Evolutionary conservation across 1,140 invertebrate species (phyloP).

Genomic region (Drosophila yakuba): DNA sequence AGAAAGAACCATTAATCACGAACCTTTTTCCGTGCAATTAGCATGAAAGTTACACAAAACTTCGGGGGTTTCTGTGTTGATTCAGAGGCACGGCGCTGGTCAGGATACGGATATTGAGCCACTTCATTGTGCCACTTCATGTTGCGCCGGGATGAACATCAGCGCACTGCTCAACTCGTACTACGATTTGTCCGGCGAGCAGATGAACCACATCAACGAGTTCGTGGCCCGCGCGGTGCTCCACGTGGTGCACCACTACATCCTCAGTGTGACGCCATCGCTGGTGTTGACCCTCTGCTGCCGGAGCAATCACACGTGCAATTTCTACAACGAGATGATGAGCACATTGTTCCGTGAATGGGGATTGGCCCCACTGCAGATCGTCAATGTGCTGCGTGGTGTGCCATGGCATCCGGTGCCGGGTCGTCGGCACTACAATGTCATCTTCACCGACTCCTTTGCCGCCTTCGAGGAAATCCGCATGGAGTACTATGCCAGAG

Average conservation of each 20-base stretch:
- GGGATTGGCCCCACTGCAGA: conserved; percentile 65
- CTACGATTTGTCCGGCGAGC: conserved; percentile 61
- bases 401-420: conserved; percentile 17
- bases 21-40: not conserved
- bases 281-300: conserved; percentile 67
- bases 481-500: conserved; percentile 46
- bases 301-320: conserved; percentile 61
- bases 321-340: conserved; percentile 77
- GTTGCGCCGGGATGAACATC: conserved; percentile 58
- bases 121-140: not conserved
- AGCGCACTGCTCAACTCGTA: conserved; percentile 49
- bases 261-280: conserved; percentile 57
- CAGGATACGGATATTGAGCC: no score
- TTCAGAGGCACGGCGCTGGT: not conserved
- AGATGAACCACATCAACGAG: conserved; percentile 62
- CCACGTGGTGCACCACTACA: conserved; percentile 65
- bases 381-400: conserved; percentile 53
- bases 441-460: conserved; percentile 74
- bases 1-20: conserved; percentile 1
- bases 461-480: conserved; percentile 65
- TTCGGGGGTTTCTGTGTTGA: not conserved
- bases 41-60: conserved; percentile 4
- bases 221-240: conserved; percentile 65
- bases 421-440: conserved; percentile 58
- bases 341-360: conserved; percentile 59